These are phyloP conservation scores for Cygnus atratus DNA, from an alignment of 2,113 vertebrate genomes.

Conservation along the genomic window DNA sequence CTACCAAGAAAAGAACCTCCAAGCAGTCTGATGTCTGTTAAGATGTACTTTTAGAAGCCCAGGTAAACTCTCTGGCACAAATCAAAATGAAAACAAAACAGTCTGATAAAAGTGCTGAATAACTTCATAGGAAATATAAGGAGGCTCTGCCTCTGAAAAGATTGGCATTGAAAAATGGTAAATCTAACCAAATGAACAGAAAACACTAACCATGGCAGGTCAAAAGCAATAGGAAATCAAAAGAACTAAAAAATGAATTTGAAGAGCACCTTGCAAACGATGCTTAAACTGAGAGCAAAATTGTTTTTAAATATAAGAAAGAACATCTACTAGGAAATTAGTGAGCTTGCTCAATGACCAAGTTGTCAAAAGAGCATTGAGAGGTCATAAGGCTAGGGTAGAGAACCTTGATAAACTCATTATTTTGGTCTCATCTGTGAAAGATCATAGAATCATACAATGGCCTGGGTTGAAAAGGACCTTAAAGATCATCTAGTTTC, in stretches of 20 bases:
- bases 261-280: background rate
- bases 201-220: background rate
- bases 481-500: too few species aligned
- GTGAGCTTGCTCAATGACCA: background rate
- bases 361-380: background rate
- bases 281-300: background rate
- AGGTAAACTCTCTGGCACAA: background rate
- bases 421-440: background rate
- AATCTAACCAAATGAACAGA: background rate
- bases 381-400: background rate
- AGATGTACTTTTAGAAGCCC: background rate
- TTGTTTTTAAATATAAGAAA: background rate
- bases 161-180: background rate
- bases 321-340: background rate
- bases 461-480: too few species aligned
- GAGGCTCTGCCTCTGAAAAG: background rate
- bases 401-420: background rate
- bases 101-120: background rate
- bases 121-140: background rate
- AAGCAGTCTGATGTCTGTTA: background rate
- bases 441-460: background rate
- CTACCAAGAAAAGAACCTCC: background rate
- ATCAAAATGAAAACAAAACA: background rate
- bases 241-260: background rate
- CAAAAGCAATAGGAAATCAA: background rate